Conservation (phyloP, 2,113 vertebrate genomes). For the Percopsis transmontana region DNA sequence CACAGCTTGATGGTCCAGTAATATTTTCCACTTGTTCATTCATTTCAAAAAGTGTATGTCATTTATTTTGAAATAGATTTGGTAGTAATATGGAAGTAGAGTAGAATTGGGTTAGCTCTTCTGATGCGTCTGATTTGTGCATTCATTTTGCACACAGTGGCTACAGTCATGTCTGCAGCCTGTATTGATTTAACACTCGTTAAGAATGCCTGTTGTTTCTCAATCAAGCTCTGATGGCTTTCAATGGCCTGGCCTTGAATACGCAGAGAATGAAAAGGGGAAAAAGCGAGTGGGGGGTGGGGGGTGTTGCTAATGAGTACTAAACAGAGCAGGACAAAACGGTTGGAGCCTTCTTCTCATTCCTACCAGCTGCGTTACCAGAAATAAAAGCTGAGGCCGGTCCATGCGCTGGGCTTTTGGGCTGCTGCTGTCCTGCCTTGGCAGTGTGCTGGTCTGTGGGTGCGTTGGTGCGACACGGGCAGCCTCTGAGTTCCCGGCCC, state of each 20-base stretch:
- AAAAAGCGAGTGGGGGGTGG: neutral
- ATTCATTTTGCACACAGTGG: slow-evolving; percentile 45
- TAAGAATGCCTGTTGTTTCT: slow-evolving; percentile 40
- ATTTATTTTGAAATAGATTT: no score
- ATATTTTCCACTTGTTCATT: neutral
- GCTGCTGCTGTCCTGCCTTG: slow-evolving; percentile 48
- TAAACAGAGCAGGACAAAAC: slow-evolving; percentile 46
- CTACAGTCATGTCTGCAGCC: slow-evolving; percentile 14
- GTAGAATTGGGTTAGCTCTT: neutral
- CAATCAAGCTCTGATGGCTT: slow-evolving; percentile 19
- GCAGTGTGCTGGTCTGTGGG: slow-evolving; percentile 31
- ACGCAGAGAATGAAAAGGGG: slow-evolving; percentile 16
- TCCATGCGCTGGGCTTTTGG: slow-evolving; percentile 33
- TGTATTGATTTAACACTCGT: slow-evolving; percentile 52
- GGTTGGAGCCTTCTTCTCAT: slow-evolving; percentile 64
- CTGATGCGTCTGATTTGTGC: slow-evolving; percentile 15
- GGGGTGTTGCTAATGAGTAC: slow-evolving; percentile 25
- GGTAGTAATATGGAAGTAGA: no score
- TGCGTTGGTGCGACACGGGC: slow-evolving; percentile 49
- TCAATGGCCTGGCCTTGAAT: slow-evolving; percentile 18
- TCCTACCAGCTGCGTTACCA: slow-evolving; percentile 61
- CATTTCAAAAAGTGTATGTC: neutral
- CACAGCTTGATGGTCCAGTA: slow-evolving; percentile 2
- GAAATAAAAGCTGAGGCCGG: slow-evolving; percentile 65
- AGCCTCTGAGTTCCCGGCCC: slow-evolving; percentile 50